Conservation (phyloP, 2,797 vertebrate genomes). For the Sebastes steindachneri region DNA sequence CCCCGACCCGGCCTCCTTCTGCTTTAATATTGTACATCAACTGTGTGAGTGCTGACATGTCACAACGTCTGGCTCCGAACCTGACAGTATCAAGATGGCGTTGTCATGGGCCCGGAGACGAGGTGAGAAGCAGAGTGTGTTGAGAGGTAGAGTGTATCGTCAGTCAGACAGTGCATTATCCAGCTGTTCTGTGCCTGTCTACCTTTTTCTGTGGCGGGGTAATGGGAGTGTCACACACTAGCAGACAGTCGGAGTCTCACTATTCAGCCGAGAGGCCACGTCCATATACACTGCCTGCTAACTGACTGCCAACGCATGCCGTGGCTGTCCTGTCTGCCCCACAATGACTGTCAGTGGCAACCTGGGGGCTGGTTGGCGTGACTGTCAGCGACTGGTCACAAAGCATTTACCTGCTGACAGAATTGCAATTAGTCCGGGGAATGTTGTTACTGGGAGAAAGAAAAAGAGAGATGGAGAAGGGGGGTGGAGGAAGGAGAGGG, state of each 20-base stretch:
- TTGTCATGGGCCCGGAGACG: constrained; percentile 68
- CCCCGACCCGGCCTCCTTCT: constrained; percentile 19
- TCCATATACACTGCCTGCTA: constrained; percentile 90
- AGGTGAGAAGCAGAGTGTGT: constrained; percentile 68
- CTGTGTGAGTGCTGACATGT: constrained; percentile 56
- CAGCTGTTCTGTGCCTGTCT: constrained; percentile 88
- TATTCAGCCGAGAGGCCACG: constrained; percentile 83
- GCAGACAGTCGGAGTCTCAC: constrained; percentile 82
- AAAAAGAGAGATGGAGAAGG: constrained; percentile 61
- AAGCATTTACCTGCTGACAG: constrained; percentile 98
- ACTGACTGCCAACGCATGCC: constrained; percentile 72
- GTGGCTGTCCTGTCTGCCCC: constrained; percentile 78
- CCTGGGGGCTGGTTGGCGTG: constrained; percentile 86
- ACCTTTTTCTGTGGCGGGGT: constrained; percentile 72
- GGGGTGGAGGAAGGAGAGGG: constrained; percentile 15
- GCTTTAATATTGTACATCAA: constrained; percentile 58
- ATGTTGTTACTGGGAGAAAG: constrained; percentile 85
- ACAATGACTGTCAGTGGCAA: constrained; percentile 93
- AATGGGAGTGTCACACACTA: constrained; percentile 89
- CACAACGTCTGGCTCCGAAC: constrained; percentile 48
- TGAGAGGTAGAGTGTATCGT: constrained; percentile 72
- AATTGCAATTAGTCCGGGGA: constrained; percentile 96
- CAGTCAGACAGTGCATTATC: constrained; percentile 82
- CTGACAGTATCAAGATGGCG: constrained; percentile 73
- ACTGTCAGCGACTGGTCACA: constrained; percentile 96